These are phyloP conservation scores for Danio choprae DNA, from an alignment of 2,797 vertebrate species.

Conservation along the genomic window DNA sequence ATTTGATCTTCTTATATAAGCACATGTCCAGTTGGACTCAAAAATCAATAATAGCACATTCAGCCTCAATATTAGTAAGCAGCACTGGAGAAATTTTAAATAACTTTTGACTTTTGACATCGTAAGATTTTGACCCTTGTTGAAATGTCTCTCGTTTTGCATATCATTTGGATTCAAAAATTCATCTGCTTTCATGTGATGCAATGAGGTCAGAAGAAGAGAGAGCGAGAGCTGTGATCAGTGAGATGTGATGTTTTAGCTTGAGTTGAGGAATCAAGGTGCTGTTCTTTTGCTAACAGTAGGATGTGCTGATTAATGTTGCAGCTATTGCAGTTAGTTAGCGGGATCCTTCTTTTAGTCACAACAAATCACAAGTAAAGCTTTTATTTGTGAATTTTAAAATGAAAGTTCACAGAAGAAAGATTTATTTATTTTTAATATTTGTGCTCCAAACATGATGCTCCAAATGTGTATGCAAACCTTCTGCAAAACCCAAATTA, in stretches of 20 bases:
- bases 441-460: background rate
- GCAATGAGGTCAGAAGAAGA: slow-evolving; percentile 2
- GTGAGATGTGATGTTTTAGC: slow-evolving; percentile 29
- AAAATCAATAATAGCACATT: background rate
- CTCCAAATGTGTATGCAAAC: background rate
- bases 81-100: background rate
- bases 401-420: background rate
- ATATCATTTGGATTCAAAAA: background rate
- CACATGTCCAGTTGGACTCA: background rate
- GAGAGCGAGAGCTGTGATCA: background rate
- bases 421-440: too few relatives aligned
- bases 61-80: background rate
- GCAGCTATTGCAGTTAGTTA: background rate
- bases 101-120: slow-evolving; percentile 1
- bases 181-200: background rate
- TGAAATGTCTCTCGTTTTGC: background rate
- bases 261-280: slow-evolving; percentile 27
- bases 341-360: background rate
- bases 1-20: background rate
- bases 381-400: background rate
- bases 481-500: background rate
- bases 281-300: slow-evolving; percentile 4
- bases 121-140: background rate
- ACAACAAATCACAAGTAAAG: background rate
- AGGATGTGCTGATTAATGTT: slow-evolving; percentile 22